These are phyloP conservation scores for Sphinx pinastri DNA, from an alignment of 2,888 invertebrate genomes.

Conservation along the genomic window DNA sequence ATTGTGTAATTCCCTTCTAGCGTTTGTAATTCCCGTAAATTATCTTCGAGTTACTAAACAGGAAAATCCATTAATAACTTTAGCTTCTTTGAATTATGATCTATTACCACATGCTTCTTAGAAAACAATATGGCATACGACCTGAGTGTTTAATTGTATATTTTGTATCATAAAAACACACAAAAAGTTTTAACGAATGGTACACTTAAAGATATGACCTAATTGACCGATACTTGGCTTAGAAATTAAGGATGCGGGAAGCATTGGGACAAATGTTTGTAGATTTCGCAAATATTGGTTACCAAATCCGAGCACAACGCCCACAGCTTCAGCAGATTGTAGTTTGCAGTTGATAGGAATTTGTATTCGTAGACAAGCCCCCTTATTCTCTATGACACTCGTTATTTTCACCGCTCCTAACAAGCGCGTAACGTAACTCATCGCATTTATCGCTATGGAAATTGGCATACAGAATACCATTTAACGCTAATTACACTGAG, in stretches of 20 bases:
- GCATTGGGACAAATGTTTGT: background rate
- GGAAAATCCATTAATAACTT: constrained; percentile 23
- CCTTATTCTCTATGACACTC: no score
- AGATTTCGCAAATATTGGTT: background rate
- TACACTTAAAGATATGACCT: background rate
- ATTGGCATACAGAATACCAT: no score
- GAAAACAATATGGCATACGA: constrained; percentile 32
- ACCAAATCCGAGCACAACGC: no score
- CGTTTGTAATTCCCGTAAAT: constrained; percentile 1
- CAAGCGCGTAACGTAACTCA: no score
- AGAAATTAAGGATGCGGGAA: background rate
- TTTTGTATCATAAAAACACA: background rate
- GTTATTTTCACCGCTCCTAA: no score
- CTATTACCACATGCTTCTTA: constrained; percentile 30
- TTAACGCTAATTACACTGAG: no score
- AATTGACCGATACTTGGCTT: background rate
- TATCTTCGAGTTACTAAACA: constrained; percentile 5
- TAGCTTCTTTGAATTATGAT: constrained; percentile 22
- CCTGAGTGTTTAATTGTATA: background rate
- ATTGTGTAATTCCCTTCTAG: background rate
- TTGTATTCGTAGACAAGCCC: no score
- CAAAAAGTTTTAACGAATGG: background rate
- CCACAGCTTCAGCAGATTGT: no score
- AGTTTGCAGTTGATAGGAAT: no score
- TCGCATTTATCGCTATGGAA: no score